Conservation (phyloP, 2,797 vertebrate genomes). For the Bradypodion ventrale region DNA sequence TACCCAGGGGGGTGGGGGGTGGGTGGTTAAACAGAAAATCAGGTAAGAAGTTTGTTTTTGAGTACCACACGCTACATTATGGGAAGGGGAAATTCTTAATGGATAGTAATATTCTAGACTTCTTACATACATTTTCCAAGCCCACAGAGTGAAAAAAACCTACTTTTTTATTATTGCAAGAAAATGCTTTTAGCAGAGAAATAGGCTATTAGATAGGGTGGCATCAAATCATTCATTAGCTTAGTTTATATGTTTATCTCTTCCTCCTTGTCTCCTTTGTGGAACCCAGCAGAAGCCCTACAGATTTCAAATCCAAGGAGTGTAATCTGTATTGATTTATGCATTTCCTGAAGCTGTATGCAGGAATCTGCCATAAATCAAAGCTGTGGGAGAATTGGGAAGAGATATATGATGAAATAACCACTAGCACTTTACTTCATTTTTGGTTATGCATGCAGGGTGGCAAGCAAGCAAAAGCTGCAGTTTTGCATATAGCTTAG, state of each 20-base stretch:
- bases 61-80: background rate
- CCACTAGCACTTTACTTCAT: background rate
- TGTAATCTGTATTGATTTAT: background rate
- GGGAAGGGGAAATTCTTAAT: background rate
- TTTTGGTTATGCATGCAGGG: background rate
- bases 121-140: too few relatives aligned
- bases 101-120: background rate
- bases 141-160: too few relatives aligned
- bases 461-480: background rate
- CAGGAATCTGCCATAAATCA: background rate
- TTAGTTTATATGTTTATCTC: background rate
- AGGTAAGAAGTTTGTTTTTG: background rate
- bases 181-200: too few relatives aligned
- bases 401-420: background rate
- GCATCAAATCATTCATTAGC: background rate
- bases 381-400: background rate
- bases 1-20: too few relatives aligned
- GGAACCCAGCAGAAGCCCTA: background rate
- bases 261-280: background rate
- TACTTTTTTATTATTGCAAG: too few relatives aligned
- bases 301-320: background rate
- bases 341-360: background rate
- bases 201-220: background rate
- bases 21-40: background rate
- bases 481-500: background rate